These are phyloP conservation scores for Calcarius lapponicus DNA, from an alignment of 2,797 vertebrate species.

Conservation along the genomic window DNA sequence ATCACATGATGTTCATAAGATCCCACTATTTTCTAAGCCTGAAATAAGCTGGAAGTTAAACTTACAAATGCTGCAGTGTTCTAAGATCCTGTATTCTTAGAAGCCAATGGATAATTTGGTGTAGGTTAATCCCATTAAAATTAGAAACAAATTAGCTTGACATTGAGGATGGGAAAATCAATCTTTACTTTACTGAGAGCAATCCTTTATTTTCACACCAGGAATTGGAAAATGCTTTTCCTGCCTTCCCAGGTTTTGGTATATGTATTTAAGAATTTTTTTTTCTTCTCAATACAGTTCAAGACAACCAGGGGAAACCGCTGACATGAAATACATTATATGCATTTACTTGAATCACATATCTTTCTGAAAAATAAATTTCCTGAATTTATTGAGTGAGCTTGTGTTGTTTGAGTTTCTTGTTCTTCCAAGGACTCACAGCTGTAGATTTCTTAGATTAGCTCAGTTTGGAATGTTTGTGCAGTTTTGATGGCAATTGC, in stretches of 20 bases:
- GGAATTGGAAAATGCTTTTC: background rate
- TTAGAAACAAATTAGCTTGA: constrained; percentile 44
- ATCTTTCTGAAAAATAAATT: background rate
- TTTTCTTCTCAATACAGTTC: constrained; percentile 73
- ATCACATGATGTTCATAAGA: background rate
- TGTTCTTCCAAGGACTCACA: background rate
- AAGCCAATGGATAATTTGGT: background rate
- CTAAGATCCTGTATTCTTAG: background rate
- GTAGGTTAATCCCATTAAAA: constrained; percentile 41
- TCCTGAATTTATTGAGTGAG: background rate
- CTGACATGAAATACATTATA: constrained; percentile 76
- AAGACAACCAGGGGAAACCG: constrained; percentile 77
- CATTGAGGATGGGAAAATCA: constrained; percentile 4
- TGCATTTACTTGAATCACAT: constrained; percentile 49
- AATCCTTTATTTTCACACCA: background rate
- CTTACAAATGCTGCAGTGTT: background rate
- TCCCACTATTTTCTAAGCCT: background rate
- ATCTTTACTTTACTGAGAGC: background rate
- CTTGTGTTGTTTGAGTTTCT: background rate
- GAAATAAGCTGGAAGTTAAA: background rate
- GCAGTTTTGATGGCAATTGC: background rate
- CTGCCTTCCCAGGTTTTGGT: background rate
- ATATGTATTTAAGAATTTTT: constrained; percentile 42
- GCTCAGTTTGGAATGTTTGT: background rate
- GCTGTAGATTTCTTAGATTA: background rate